Evolutionary conservation across 2,797 vertebrate species (phyloP).

Genomic region (Salmo trutta): DNA sequence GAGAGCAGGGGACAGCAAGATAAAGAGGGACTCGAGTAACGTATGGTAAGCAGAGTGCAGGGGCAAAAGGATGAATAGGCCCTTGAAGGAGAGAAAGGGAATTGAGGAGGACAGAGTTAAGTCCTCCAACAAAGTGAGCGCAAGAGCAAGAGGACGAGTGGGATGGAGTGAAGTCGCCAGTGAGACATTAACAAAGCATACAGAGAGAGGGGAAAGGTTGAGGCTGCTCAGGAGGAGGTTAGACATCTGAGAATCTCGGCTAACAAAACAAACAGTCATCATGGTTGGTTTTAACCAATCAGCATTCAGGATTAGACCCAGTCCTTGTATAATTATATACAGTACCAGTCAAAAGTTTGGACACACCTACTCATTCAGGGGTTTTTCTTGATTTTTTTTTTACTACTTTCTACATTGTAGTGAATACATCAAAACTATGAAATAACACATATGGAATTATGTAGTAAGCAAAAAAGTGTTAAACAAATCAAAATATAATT

Average conservation of each 20-base stretch:
- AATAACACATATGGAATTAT: no score
- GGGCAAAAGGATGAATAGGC: not conserved
- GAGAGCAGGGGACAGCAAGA: not conserved
- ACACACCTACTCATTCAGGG: no score
- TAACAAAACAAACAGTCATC: not conserved
- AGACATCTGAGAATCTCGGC: not conserved
- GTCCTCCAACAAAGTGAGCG: slow-evolving; percentile 33
- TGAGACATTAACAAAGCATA: slow-evolving; percentile 1
- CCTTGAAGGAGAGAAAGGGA: slow-evolving; percentile 20
- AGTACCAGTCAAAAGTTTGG: no score
- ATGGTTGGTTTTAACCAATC: no score
- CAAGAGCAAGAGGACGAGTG: slow-evolving; percentile 17
- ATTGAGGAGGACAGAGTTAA: slow-evolving; percentile 33
- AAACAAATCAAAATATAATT: no score
- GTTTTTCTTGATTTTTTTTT: no score
- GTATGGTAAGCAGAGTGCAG: not conserved
- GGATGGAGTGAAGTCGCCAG: slow-evolving; percentile 2
- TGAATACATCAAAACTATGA: no score
- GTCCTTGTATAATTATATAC: no score
- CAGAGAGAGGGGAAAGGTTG: slow-evolving; percentile 23
- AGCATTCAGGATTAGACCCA: no score
- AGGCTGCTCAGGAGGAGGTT: not conserved
- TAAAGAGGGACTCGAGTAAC: not conserved
- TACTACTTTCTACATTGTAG: no score
- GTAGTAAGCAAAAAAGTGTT: no score